Evolutionary conservation across 2,797 vertebrate species (phyloP).

Genomic region (Rhincodon typus): DNA sequence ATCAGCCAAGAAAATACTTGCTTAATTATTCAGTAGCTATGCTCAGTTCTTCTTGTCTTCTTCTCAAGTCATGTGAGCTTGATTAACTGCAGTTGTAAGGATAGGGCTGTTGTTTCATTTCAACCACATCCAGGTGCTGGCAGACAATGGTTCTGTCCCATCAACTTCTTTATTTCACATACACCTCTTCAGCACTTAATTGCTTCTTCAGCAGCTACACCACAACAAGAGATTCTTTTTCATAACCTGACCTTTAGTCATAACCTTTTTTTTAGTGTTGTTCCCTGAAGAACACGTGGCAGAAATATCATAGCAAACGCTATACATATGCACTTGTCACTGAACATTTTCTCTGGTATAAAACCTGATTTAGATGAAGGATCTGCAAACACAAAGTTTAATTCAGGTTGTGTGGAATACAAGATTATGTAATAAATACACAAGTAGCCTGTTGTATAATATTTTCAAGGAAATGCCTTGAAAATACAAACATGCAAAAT

Average conservation of each 20-base stretch:
- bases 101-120: slow-evolving; percentile 54
- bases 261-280: slow-evolving; percentile 23
- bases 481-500: neutral
- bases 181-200: slow-evolving; percentile 44
- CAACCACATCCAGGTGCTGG: slow-evolving; percentile 46
- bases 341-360: slow-evolving; percentile 14
- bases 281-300: slow-evolving; percentile 26
- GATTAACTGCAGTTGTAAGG: slow-evolving; percentile 59
- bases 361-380: neutral
- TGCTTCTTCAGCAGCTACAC: slow-evolving; percentile 40
- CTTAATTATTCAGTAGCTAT: slow-evolving; percentile 71
- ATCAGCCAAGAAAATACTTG: slow-evolving; percentile 64
- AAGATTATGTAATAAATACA: neutral
- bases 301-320: slow-evolving; percentile 1
- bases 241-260: slow-evolving; percentile 19
- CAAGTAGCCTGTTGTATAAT: neutral
- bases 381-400: slow-evolving; percentile 13
- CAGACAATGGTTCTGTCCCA: slow-evolving; percentile 46
- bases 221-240: slow-evolving; percentile 30
- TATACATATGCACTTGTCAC: slow-evolving; percentile 27
- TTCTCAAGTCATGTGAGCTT: slow-evolving; percentile 62
- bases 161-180: slow-evolving; percentile 41
- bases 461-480: neutral
- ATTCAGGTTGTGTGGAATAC: neutral
- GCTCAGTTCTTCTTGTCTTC: slow-evolving; percentile 57